Base-by-base conservation (phyloP, 2,888 invertebrate species). In the Eristalis arbustorum region DNA sequence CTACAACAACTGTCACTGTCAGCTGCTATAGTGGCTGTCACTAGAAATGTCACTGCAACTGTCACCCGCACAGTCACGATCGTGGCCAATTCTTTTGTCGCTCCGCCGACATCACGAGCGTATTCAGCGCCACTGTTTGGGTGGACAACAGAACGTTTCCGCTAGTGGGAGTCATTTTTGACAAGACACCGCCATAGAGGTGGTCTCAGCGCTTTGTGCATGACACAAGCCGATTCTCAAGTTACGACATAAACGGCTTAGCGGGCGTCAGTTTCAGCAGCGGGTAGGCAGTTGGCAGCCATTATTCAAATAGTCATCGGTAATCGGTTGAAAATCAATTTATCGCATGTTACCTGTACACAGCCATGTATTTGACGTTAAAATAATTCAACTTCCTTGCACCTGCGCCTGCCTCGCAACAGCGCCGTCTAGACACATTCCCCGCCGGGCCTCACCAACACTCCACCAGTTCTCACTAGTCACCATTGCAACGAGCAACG, bases 381-480 rank as follows among this genome's bases (percentile, higher is more conserved):
- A 69, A 77, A 77, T 77, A 63, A 18, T 68, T 18, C 77, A 71
- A 78, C 77, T 78, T 78, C 63, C 77, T 78, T 59, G 77, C 77
- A 78, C 76, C 76, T 76, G 76, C 61, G 67, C 18, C 63, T 63
- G 37, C 28, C 18, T 6, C 13, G 23, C 25, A n/a, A 61, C 40
- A 61, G 28, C 67, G 61, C 11, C 61, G 76, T 76, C 76, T 76
- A 76, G 76, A 76, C 76, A 68, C 34, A 68, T 23, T 11, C 40
- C n/a, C 22, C 22, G 34, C 28, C 14, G n/a, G 11, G 66, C 67
- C n/a, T n/a, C n/a, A n/a, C n/a, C n/a, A n/a, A n/a, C n/a, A n/a
- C n/a, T n/a, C n/a, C n/a, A n/a, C n/a, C n/a, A n/a, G n/a, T n/a
- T n/a, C n/a, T n/a, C 40, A 40, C 59, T n/a, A 59, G 23, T 61